phyloP scores from a whole-genome alignment of 2,797 vertebrate species.

The Anguilla pacifica region DNA sequence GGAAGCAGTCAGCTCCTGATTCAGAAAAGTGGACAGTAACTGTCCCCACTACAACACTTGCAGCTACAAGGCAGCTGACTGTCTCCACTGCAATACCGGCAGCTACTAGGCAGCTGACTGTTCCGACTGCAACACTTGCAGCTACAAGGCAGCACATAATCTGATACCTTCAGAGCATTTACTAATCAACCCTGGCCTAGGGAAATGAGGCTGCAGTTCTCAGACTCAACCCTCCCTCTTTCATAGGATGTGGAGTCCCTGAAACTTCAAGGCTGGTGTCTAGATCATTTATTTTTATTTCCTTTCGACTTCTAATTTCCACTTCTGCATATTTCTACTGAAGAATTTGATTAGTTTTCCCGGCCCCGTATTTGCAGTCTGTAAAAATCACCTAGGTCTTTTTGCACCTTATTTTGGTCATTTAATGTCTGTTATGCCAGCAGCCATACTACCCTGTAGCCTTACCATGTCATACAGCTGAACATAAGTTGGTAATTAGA shows the following conservation, averaged over 20 bases:
- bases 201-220: neutral
- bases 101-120: neutral
- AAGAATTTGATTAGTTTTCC: neutral
- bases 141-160: neutral
- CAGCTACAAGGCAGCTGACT: neutral
- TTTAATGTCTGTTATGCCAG: neutral
- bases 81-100: neutral
- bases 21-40: neutral
- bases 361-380: neutral
- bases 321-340: neutral
- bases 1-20: neutral
- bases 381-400: neutral
- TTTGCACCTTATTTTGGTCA: neutral
- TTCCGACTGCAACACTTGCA: neutral
- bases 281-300: neutral
- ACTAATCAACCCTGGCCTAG: neutral
- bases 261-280: neutral
- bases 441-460: neutral
- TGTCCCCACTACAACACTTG: neutral
- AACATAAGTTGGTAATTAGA: neutral
- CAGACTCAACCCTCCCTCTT: neutral
- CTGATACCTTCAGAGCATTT: neutral
- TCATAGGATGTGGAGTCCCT: neutral
- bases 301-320: neutral
- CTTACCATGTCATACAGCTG: neutral